Evolutionary conservation across 2,797 vertebrate genomes (phyloP).

Genomic region (Mormyrus proboscirostris): DNA sequence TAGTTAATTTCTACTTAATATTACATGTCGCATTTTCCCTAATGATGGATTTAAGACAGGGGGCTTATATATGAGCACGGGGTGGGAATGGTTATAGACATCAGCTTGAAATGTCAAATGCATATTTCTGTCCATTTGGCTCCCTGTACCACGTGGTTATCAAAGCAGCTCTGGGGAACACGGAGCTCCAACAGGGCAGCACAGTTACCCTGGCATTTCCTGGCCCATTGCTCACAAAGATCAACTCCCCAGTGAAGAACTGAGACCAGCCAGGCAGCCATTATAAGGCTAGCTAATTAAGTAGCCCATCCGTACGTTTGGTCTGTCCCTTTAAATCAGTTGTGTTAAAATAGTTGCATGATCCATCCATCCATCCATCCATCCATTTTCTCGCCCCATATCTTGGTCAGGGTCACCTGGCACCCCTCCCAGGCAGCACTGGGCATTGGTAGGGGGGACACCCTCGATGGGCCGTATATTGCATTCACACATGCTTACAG

Average conservation of each 20-base stretch:
- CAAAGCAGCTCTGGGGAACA: neutral
- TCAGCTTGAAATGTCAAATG: constrained; percentile 1
- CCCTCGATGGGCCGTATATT: neutral
- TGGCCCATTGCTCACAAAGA: neutral
- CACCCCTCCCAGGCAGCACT: neutral
- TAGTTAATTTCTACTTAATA: neutral
- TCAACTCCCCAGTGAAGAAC: neutral
- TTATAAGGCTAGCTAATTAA: neutral
- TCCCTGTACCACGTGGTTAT: neutral
- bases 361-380: neutral
- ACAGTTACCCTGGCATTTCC: neutral
- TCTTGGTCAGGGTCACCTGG: neutral
- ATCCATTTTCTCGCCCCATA: neutral
- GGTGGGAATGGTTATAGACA: neutral
- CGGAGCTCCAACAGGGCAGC: neutral
- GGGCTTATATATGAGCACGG: neutral
- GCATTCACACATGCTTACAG: neutral
- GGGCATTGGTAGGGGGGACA: neutral
- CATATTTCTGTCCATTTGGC: neutral
- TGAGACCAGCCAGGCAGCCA: neutral
- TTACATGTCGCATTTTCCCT: neutral
- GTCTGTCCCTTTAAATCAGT: neutral
- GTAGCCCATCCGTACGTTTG: neutral
- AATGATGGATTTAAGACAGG: neutral
- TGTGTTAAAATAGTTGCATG: neutral